These are phyloP conservation scores for Periophthalmus magnuspinnatus DNA, from an alignment of 2,797 vertebrate genomes.

Conservation along the genomic window DNA sequence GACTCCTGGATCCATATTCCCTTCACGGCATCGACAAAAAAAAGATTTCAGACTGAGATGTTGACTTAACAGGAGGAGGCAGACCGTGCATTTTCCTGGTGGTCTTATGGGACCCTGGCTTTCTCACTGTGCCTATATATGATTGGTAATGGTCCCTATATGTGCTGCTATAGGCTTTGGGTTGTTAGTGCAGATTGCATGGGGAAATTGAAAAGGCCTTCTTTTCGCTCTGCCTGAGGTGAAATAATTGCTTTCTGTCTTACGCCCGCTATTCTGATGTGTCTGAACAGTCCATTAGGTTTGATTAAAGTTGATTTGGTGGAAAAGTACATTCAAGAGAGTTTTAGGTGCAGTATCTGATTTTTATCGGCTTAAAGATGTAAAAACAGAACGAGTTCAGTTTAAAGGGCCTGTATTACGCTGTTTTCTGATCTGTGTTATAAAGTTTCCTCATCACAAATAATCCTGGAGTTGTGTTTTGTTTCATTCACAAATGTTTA, in stretches of 20 bases:
- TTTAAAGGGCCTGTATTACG: no score
- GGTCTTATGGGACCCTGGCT: slow-evolving; percentile 49
- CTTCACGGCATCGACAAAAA: slow-evolving; percentile 30
- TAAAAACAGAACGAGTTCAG: no score
- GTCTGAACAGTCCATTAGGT: slow-evolving; percentile 11
- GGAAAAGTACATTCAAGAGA: not conserved
- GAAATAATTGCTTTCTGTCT: slow-evolving; percentile 25
- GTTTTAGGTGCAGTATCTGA: not conserved
- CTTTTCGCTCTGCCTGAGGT: slow-evolving; percentile 23
- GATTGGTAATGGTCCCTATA: slow-evolving; percentile 61
- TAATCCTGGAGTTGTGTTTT: no score
- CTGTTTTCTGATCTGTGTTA: no score
- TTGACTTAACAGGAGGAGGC: slow-evolving; percentile 55
- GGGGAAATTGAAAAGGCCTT: slow-evolving; percentile 64
- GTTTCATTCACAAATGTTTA: no score
- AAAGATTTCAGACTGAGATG: slow-evolving; percentile 41
- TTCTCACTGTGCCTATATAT: slow-evolving; percentile 48
- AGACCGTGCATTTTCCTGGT: slow-evolving; percentile 46
- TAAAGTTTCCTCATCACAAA: no score
- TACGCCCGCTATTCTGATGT: slow-evolving; percentile 15
- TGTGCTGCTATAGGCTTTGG: slow-evolving; percentile 40
- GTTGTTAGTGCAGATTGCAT: slow-evolving; percentile 46
- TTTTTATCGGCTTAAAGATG: no score
- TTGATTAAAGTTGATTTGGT: slow-evolving; percentile 27
- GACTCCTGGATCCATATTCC: slow-evolving; percentile 47